phyloP scores from a whole-genome alignment of 2,888 invertebrate genomes.

The Eristalinus aeneus region DNA sequence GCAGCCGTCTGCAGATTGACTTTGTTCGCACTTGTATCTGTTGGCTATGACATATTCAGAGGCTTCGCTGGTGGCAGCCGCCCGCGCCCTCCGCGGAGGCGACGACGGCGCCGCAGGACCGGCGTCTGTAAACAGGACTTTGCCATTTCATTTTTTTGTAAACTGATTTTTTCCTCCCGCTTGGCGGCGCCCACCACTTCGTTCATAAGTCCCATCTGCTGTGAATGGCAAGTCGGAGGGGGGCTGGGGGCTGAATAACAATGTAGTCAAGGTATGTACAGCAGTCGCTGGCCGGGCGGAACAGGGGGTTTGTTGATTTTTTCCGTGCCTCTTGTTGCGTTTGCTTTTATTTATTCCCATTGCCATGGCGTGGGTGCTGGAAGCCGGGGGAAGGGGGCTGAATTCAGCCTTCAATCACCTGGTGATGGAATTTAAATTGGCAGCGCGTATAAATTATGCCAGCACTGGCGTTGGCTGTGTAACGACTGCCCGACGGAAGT shows the following conservation, averaged over 20 bases:
- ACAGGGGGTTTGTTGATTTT: background rate
- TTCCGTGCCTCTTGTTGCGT: constrained; percentile 1
- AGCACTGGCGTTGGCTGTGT: background rate
- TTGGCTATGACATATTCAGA: constrained; percentile 50
- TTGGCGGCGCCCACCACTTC: background rate
- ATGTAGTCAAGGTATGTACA: constrained; percentile 23
- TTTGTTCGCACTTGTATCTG: constrained; percentile 24
- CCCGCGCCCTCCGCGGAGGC: background rate
- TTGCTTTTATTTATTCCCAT: constrained; percentile 27
- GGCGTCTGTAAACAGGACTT: constrained; percentile 48
- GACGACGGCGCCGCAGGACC: background rate
- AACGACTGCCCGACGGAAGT: background rate
- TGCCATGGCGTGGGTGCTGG: background rate
- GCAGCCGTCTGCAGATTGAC: constrained; percentile 25
- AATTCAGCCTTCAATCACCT: constrained; percentile 40
- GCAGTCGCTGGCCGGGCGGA: constrained; percentile 12
- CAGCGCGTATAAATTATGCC: constrained; percentile 44
- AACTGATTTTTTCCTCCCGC: constrained; percentile 18
- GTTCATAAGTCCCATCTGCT: constrained; percentile 12
- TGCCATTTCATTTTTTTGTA: constrained; percentile 40
- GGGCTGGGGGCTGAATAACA: constrained; percentile 4
- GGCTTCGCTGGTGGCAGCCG: constrained; percentile 14
- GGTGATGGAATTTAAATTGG: constrained; percentile 57
- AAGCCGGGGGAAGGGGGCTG: background rate
- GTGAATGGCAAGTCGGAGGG: constrained; percentile 11